Evolutionary conservation across 2,113 vertebrate genomes (phyloP).

Genomic region (Amblyornis subalaris): DNA sequence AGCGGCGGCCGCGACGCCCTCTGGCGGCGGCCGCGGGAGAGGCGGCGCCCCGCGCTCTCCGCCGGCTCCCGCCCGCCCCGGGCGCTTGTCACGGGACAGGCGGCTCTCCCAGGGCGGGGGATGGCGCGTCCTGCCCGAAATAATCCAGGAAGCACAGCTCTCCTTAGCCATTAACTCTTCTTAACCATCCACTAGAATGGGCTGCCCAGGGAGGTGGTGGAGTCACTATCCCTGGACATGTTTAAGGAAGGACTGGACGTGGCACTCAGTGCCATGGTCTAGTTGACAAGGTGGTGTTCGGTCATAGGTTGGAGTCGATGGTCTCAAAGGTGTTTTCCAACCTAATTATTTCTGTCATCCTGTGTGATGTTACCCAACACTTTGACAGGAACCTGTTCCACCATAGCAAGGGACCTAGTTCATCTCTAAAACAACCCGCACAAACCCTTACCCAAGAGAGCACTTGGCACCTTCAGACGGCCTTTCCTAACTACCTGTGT

Average conservation of each 20-base stretch:
- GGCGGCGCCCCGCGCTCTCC: neutral
- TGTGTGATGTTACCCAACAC: neutral
- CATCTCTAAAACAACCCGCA: neutral
- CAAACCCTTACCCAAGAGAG: neutral
- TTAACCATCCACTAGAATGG: neutral
- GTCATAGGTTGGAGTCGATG: neutral
- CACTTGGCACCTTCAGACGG: rapidly evolving
- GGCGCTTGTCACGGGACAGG: neutral
- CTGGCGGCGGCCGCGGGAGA: neutral
- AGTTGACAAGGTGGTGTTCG: neutral
- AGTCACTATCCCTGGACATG: neutral
- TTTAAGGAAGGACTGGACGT: neutral
- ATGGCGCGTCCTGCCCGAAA: rapidly evolving
- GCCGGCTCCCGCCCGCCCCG: neutral
- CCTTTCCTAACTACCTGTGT: neutral
- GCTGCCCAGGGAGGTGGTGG: neutral
- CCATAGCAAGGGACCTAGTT: neutral
- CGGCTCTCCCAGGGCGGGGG: rapidly evolving
- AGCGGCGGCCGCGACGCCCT: neutral
- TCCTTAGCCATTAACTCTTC: rapidly evolving
- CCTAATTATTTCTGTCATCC: neutral
- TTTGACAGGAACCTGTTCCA: neutral
- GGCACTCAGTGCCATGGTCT: neutral
- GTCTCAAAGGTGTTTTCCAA: neutral
- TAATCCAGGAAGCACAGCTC: rapidly evolving